phyloP scores from a whole-genome alignment of 2,113 vertebrate species.

The Calypte anna region DNA sequence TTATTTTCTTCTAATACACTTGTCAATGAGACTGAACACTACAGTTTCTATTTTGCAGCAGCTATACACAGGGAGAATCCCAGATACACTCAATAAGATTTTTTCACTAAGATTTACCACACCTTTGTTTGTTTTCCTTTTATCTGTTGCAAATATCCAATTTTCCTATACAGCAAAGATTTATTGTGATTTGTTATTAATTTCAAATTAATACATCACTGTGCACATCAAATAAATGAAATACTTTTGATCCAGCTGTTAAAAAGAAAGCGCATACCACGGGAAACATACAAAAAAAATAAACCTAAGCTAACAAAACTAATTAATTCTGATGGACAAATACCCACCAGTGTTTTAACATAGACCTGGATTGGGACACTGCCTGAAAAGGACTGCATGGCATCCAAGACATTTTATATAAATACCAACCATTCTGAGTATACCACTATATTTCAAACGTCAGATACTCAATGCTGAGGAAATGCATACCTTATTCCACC shows the following conservation, averaged over 20 bases:
- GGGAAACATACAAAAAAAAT: not conserved
- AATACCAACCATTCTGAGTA: not conserved
- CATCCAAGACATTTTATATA: not conserved
- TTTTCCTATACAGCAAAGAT: not conserved
- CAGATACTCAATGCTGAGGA: not conserved
- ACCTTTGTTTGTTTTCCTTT: not conserved
- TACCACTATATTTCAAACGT: not conserved
- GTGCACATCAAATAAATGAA: not conserved
- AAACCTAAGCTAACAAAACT: not conserved
- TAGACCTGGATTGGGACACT: not conserved
- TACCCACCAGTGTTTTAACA: fast-evolving
- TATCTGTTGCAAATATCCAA: not conserved
- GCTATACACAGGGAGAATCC: not conserved
- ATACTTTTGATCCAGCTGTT: not conserved
- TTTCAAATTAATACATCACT: not conserved
- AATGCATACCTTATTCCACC: conserved; percentile 87
- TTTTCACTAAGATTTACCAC: not conserved
- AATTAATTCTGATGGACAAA: not conserved
- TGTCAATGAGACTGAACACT: not conserved
- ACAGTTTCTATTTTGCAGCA: not conserved
- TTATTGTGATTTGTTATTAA: not conserved
- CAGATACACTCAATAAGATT: not conserved
- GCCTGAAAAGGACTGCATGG: not conserved
- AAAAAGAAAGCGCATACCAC: not conserved
- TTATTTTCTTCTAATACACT: not conserved